Percentiles rank a stretch among this genome's conserved stretches.
These are phyloP conservation scores for Canis aureus DNA, from an alignment of 2,113 vertebrate species.

Conservation along the genomic window DNA sequence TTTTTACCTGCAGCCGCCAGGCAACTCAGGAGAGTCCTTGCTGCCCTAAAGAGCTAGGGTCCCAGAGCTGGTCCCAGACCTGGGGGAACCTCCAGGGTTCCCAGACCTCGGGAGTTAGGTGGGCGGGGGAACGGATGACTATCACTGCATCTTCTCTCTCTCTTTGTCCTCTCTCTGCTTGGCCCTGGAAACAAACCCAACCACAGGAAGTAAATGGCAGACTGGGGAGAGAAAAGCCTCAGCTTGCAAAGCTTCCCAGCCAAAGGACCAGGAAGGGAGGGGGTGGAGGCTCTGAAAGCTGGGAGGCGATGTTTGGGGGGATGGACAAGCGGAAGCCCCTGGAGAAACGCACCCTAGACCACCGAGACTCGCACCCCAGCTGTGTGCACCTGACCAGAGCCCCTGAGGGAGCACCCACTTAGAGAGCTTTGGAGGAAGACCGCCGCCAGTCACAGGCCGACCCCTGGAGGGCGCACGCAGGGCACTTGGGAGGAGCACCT, in stretches of 20 bases:
- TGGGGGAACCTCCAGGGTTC: too few relatives aligned
- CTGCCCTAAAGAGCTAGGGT: too few relatives aligned
- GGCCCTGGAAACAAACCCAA: not conserved
- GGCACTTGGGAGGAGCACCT: not conserved
- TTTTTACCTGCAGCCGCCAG: too few relatives aligned
- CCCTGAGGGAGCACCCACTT: not conserved
- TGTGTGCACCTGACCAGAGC: fast-evolving
- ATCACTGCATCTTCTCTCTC: too few relatives aligned
- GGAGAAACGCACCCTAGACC: too few relatives aligned
- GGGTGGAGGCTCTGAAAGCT: not conserved
- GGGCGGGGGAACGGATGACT: too few relatives aligned
- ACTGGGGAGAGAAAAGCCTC: not conserved
- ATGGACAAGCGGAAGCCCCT: not conserved
- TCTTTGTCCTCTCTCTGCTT: not conserved
- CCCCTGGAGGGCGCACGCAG: not conserved
- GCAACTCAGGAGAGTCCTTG: not conserved
- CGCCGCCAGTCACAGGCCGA: not conserved
- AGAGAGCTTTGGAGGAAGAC: not conserved
- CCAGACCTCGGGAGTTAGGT: too few relatives aligned
- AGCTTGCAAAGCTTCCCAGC: not conserved
- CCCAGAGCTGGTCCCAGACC: too few relatives aligned
- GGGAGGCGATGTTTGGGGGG: too few relatives aligned
- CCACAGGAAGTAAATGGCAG: not conserved
- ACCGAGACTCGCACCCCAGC: not conserved
- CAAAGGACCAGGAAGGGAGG: not conserved